These are phyloP conservation scores for Dione vanillae DNA, from an alignment of 2,888 invertebrate species.

Conservation along the genomic window DNA sequence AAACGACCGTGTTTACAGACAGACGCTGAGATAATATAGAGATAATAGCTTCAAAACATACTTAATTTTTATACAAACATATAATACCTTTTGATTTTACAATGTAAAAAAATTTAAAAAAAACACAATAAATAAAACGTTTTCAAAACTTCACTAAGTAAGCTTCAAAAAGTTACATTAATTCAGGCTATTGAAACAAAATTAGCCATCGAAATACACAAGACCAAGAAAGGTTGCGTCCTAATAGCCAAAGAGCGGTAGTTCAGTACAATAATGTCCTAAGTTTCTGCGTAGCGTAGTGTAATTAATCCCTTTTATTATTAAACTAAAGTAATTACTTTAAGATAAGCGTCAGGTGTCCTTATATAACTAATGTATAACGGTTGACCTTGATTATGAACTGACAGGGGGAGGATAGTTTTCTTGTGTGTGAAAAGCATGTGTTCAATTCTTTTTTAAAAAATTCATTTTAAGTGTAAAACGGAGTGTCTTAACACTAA, in stretches of 20 bases:
- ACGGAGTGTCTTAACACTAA: neutral
- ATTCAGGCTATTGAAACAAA: constrained; percentile 11
- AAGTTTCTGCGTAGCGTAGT: constrained; percentile 45
- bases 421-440: no score
- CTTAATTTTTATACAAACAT: no score
- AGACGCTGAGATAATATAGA: no score
- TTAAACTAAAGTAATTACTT: constrained; percentile 50
- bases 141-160: no score
- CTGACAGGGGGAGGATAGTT: neutral
- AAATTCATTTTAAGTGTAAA: neutral
- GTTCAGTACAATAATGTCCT: constrained; percentile 40
- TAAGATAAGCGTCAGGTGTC: constrained; percentile 49
- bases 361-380: constrained; percentile 43
- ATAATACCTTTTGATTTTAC: no score
- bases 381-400: constrained; percentile 23
- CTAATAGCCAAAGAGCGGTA: constrained; percentile 24
- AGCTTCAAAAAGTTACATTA: neutral
- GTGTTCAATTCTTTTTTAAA: neutral
- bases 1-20: no score
- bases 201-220: constrained; percentile 13
- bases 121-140: no score
- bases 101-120: no score
- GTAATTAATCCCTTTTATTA: constrained; percentile 50
- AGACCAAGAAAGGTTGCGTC: constrained; percentile 16
- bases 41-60: no score